These are phyloP conservation scores for Drosophila kuntzei DNA, from an alignment of 2,888 invertebrate species.

Conservation along the genomic window DNA sequence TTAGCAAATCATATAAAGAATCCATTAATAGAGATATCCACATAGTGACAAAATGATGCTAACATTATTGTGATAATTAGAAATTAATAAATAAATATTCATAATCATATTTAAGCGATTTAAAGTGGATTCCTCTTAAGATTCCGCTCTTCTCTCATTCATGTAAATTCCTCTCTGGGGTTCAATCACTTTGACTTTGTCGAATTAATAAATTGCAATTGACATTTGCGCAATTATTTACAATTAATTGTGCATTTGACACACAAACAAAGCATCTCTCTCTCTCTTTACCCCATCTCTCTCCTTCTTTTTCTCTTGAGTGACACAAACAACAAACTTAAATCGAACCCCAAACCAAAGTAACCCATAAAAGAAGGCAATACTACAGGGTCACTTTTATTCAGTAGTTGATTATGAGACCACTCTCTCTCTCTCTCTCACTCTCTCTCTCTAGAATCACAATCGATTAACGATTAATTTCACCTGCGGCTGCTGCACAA, in stretches of 20 bases:
- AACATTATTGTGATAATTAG: neutral
- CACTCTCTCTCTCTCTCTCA: slow-evolving; percentile 23
- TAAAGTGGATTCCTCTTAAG: neutral
- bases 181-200: slow-evolving; percentile 45
- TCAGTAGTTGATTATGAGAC: slow-evolving; percentile 42
- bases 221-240: slow-evolving; percentile 75
- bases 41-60: neutral
- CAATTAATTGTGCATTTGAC: slow-evolving; percentile 74
- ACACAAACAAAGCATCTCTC: slow-evolving; percentile 19
- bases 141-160: neutral
- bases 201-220: slow-evolving; percentile 72
- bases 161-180: slow-evolving; percentile 21
- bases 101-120: neutral
- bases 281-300: neutral
- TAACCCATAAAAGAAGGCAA: slow-evolving; percentile 26
- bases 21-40: too few species aligned
- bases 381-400: slow-evolving; percentile 26
- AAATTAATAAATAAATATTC: neutral
- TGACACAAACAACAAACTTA: slow-evolving; percentile 23
- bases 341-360: neutral
- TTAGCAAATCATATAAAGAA: too few species aligned
- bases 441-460: slow-evolving; percentile 43
- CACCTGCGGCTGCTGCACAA: slow-evolving; percentile 54
- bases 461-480: slow-evolving; percentile 79
- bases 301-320: neutral